Base-by-base conservation (phyloP, 1,140 invertebrate species). In the Pseudachorutes palmiensis region DNA sequence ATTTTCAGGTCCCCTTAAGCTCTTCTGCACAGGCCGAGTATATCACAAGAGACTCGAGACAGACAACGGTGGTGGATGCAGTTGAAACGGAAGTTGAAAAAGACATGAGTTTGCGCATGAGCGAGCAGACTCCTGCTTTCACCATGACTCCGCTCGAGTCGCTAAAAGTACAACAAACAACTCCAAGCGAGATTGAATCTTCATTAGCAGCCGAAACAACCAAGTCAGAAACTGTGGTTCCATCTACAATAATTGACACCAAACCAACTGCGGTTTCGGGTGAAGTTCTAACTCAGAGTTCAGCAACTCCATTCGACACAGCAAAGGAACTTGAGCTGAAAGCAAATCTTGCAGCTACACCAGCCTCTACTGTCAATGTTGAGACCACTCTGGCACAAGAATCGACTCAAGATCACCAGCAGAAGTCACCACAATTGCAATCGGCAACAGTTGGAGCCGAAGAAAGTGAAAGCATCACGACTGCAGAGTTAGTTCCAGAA, bases 81-180 rank as follows among this genome's bases (percentile, higher is more conserved):
- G 5, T 19, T 19, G 36, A 41, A 19, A 19, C 36, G 5, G 36
- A 41, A 19, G 5, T 9, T 9, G 36, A 41, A 41, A 9, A 5
- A 41, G 36, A 41, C 19, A 5, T 41, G 36, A 41, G 36, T 19
- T 9, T n/a, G n/a, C n/a, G n/a, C n/a, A n/a, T n/a, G n/a, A n/a
- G n/a, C n/a, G n/a, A n/a, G n/a, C n/a, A n/a, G n/a, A n/a, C n/a
- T n/a, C n/a, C n/a, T n/a, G n/a, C n/a, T n/a, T n/a, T n/a, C n/a
- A n/a, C n/a, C n/a, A n/a, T n/a, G n/a, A n/a, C n/a, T n/a, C n/a
- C n/a, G n/a, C n/a, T n/a, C n/a, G n/a, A n/a, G n/a, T n/a, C n/a
- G n/a, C n/a, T n/a, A n/a, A n/a, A n/a, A n/a, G n/a, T n/a, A n/a
- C 36, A 45, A 45, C 36, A 55, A 26, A 55, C 51, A 24, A 55